These are phyloP conservation scores for Zoanthus solanderi DNA, from an alignment of 92 coral and sea anemone genomes.

Conservation along the genomic window DNA sequence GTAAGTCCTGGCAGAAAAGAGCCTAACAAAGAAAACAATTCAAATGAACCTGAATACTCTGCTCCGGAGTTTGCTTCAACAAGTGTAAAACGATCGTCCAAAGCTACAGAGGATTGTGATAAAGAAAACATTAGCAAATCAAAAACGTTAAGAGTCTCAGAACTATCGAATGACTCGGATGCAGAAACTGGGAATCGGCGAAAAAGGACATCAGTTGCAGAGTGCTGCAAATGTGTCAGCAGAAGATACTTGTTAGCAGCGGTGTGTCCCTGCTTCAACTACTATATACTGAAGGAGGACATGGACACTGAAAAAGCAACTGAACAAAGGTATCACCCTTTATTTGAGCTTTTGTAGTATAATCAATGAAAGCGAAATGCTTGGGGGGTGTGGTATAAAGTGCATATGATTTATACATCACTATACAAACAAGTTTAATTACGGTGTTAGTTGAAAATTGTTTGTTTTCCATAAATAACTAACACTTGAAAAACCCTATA, in stretches of 20 bases:
- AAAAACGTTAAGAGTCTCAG: background rate
- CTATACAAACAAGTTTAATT: too few relatives aligned
- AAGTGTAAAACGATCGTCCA: background rate
- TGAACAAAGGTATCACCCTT: background rate
- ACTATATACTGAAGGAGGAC: conserved; percentile 56
- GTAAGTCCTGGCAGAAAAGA: background rate
- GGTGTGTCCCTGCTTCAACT: conserved; percentile 72
- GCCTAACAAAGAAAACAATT: background rate
- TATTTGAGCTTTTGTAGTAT: too few relatives aligned
- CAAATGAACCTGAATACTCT: background rate
- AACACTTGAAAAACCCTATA: too few relatives aligned
- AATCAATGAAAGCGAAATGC: too few relatives aligned
- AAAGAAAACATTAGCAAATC: conserved; percentile 11
- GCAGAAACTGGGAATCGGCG: background rate
- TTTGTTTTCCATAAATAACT: too few relatives aligned
- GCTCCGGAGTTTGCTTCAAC: conserved; percentile 27
- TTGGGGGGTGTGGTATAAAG: background rate
- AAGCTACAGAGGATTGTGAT: conserved; percentile 22
- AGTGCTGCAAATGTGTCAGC: conserved; percentile 23
- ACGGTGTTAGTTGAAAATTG: too few relatives aligned
- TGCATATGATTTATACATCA: too few relatives aligned
- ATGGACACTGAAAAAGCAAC: background rate
- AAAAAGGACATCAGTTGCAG: background rate
- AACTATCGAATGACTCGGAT: background rate
- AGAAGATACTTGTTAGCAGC: conserved; percentile 53